Evolutionary conservation across 2,113 vertebrate species (phyloP).

Genomic region (Prunella himalayana): DNA sequence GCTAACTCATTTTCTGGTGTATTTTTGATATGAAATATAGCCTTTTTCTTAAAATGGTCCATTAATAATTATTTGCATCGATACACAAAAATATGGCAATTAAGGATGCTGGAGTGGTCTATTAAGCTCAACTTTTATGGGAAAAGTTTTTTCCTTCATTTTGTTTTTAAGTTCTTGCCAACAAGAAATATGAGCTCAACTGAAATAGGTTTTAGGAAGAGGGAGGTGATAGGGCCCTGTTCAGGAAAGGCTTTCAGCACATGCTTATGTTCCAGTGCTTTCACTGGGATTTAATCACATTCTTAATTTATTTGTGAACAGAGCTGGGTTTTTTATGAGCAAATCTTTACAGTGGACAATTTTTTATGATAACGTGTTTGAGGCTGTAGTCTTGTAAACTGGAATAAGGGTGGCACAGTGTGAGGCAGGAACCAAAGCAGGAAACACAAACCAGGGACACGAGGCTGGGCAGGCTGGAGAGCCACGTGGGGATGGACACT

Average conservation of each 20-base stretch:
- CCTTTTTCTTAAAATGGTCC: background rate
- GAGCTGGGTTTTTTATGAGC: slow-evolving; percentile 23
- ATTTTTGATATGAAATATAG: background rate
- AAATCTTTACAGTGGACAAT: slow-evolving; percentile 38
- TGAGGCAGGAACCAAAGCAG: background rate
- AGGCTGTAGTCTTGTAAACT: slow-evolving; percentile 16
- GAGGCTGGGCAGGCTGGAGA: background rate
- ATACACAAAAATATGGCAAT: slow-evolving; percentile 24
- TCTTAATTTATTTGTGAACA: slow-evolving; percentile 63
- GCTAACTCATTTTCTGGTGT: background rate
- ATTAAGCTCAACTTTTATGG: slow-evolving; percentile 26
- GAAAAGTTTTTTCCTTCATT: slow-evolving; percentile 27
- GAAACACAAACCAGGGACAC: background rate
- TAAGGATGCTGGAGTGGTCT: slow-evolving; percentile 23
- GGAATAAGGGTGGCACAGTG: background rate
- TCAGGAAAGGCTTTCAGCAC: slow-evolving; percentile 48
- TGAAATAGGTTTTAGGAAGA: background rate
- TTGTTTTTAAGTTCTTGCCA: slow-evolving; percentile 45
- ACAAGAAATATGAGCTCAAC: slow-evolving; percentile 36
- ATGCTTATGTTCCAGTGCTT: slow-evolving; percentile 32
- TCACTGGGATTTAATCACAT: slow-evolving; percentile 41
- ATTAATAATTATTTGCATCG: slow-evolving; percentile 31
- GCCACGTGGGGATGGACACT: fast-evolving
- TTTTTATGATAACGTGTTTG: slow-evolving; percentile 14
- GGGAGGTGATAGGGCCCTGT: background rate